Percentiles rank a stretch among this genome's conserved stretches.
phyloP scores from a whole-genome alignment of 2,888 invertebrate genomes.

The Netelia inedita region DNA sequence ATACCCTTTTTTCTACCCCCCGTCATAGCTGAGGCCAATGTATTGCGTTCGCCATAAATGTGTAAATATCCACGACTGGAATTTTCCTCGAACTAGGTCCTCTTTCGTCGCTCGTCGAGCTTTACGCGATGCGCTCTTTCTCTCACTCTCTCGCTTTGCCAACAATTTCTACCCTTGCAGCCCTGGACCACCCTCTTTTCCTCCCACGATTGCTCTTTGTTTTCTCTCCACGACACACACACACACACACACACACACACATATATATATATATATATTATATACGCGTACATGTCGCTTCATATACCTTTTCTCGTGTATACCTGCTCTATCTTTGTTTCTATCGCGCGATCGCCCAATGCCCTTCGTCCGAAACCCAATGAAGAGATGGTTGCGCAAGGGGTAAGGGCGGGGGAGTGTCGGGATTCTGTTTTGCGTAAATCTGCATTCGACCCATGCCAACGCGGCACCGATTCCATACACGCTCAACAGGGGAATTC shows the following conservation, averaged over 20 bases:
- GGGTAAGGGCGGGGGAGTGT: conserved; percentile 24
- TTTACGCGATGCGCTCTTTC: conserved; percentile 23
- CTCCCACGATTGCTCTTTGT: conserved; percentile 52
- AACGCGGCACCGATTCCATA: conserved; percentile 58
- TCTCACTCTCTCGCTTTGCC: conserved; percentile 40
- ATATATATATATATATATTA: too few species aligned
- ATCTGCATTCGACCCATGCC: conserved; percentile 79
- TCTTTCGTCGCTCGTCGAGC: conserved; percentile 34
- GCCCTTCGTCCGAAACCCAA: conserved; percentile 48
- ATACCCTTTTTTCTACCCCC: conserved; percentile 22
- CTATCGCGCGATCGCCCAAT: conserved; percentile 69
- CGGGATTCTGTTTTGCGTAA: conserved; percentile 78
- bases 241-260: not conserved
- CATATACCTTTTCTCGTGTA: conserved; percentile 41
- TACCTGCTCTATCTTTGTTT: conserved; percentile 56
- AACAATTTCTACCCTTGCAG: conserved; percentile 53
- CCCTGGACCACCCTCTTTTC: not conserved
- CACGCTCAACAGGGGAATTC: conserved; percentile 70
- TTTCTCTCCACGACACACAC: conserved; percentile 33
- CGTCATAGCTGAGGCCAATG: conserved; percentile 24
- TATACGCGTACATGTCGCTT: conserved; percentile 5
- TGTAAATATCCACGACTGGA: conserved; percentile 7
- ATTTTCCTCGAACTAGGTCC: conserved; percentile 5
- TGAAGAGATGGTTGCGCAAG: conserved; percentile 53
- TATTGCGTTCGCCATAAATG: conserved; percentile 25